Evolutionary conservation across 2,113 vertebrate genomes (phyloP).

Genomic region (Melanerpes aurifrons): DNA sequence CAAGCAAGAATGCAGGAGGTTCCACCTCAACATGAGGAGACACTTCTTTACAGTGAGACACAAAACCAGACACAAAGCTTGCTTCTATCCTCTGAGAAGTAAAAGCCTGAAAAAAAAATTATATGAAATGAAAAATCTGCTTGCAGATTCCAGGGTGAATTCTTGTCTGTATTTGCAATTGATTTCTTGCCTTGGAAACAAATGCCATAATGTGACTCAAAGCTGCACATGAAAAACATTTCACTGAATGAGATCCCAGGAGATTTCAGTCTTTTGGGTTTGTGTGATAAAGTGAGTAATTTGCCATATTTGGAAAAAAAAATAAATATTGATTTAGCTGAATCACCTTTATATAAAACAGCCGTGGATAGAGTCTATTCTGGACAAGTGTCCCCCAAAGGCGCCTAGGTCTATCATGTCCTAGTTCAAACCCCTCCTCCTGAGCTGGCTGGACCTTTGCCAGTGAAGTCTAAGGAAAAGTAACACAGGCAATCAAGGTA

Average conservation of each 20-base stretch:
- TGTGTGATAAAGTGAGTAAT: neutral
- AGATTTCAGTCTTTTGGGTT: neutral
- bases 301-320: neutral
- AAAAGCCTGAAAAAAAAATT: neutral
- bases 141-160: neutral
- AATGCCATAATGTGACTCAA: neutral
- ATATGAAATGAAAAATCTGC: neutral
- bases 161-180: neutral
- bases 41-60: too few species aligned
- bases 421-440: neutral
- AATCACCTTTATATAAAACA: neutral
- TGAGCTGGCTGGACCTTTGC: neutral
- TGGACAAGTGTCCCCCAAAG: neutral
- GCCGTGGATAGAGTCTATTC: neutral
- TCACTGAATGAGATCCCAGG: neutral
- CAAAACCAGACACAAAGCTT: neutral
- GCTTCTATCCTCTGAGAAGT: neutral
- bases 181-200: constrained; percentile 13
- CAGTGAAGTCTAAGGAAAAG: neutral
- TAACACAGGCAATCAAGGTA: neutral
- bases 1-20: too few species aligned
- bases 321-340: neutral
- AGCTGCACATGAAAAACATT: neutral
- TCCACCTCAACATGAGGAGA: too few species aligned
- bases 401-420: neutral